Percentiles rank a stretch among this genome's conserved stretches.
These are phyloP conservation scores for Atrichornis clamosus DNA, from an alignment of 2,113 vertebrate genomes.

Conservation along the genomic window DNA sequence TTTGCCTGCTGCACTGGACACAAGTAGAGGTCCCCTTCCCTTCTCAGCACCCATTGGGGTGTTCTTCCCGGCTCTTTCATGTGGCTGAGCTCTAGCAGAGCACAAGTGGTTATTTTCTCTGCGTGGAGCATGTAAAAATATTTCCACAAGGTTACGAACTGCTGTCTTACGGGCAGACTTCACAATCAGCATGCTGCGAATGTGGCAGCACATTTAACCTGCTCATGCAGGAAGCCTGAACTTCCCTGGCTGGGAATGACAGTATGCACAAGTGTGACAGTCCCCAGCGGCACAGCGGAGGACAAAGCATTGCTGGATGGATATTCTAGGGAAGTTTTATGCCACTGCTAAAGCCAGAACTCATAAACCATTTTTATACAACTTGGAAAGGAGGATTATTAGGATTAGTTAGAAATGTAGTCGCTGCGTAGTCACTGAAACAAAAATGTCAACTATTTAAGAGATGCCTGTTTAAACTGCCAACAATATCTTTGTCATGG, in stretches of 20 bases:
- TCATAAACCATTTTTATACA: constrained; percentile 40
- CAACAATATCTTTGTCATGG: not conserved
- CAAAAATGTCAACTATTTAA: constrained; percentile 44
- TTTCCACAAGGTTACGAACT: constrained; percentile 42
- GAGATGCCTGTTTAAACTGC: not conserved
- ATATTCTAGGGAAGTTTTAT: constrained; percentile 9
- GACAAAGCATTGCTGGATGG: not conserved
- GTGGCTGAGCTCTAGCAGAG: constrained; percentile 23
- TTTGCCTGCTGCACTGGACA: not conserved
- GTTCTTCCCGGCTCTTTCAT: constrained; percentile 20
- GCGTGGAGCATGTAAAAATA: constrained; percentile 30
- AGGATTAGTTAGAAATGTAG: constrained; percentile 23
- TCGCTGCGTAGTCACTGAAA: not conserved
- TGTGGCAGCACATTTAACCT: constrained; percentile 35
- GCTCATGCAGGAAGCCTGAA: constrained; percentile 8
- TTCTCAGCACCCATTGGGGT: not conserved
- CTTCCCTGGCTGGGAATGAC: not conserved
- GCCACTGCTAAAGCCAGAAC: constrained; percentile 6
- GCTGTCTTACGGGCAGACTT: constrained; percentile 36
- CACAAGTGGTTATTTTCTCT: constrained; percentile 38
- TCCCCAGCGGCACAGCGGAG: not conserved
- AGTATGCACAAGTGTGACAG: not conserved
- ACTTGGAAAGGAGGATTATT: constrained; percentile 11
- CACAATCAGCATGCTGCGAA: not conserved
- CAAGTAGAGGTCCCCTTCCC: not conserved